Evolutionary conservation across 2,888 invertebrate genomes (phyloP), one percentile per base, ranked within the genome.

Genomic region (Drosophila neotestacea): DNA sequence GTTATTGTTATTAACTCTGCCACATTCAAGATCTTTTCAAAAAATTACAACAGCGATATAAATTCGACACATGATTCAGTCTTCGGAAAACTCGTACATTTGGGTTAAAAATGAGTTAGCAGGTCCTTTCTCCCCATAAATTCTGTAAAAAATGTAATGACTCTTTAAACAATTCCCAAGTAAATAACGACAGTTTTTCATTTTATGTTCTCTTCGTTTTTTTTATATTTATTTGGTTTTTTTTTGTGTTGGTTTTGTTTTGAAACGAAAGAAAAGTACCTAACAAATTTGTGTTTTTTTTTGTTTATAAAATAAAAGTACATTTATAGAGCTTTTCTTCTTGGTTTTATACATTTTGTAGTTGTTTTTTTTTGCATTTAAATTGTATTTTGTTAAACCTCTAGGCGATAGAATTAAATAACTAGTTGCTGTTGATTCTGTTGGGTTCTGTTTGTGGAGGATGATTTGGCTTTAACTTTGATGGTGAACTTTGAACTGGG

Each of bases 231-330:
- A 86, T 71, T 71, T 86, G 51, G 38, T 75, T 69, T 62, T 77
- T 62, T 56, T 77, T 73, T 74, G 63, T 79, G 77, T 76, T 78
- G 51, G 52, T 72, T 84, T 77, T 84, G 60, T 70, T 83, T 89
- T 72, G 70, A 77, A 85, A 88, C 81, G 68, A 88, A 86, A 79
- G 75, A 82, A 82, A 89, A 79, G 72, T 84, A 79, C 81, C 72
- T 83, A 88, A 90, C 81, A 88, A 81, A 75, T 77, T 79, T 69
- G 58, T 48, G 36, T 65, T 50, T 28, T 72, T 65, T 50, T 28
- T 72, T 69, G 67, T 72, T 85, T 73, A 64, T 81, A 81, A 88
- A 87, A 85, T 79, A 87, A 84, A 77, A 62, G 60, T 73, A 81
- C 70, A 87, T 79, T 76, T 69, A 66, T 62, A 64, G 59, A 69